Percentiles rank a stretch among this genome's conserved stretches.
These are phyloP conservation scores for Zalophus californianus DNA, from an alignment of 2,797 vertebrate genomes.

Conservation along the genomic window DNA sequence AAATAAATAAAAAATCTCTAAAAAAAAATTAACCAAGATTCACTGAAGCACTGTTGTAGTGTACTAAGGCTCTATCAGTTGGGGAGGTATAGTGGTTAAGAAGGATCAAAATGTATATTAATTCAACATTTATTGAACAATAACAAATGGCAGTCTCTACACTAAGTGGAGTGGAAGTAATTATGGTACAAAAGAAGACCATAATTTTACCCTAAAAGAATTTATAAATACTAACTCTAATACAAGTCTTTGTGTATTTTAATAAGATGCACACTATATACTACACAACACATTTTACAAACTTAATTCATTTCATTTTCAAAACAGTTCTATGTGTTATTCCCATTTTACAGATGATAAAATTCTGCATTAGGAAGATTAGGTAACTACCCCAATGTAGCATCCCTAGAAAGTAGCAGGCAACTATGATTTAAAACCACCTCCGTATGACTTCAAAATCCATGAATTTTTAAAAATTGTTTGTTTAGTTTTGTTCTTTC, in stretches of 20 bases:
- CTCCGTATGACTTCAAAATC: background rate
- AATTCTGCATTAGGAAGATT: background rate
- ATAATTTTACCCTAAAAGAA: background rate
- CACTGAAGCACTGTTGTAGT: background rate
- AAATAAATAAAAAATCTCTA: too few species aligned
- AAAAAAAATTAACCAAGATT: background rate
- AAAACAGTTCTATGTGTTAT: background rate
- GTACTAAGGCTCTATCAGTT: background rate
- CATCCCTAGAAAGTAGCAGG: background rate
- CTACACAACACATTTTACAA: background rate
- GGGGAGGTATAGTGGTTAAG: background rate
- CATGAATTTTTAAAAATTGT: background rate
- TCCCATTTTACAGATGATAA: background rate
- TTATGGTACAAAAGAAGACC: background rate
- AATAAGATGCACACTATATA: background rate
- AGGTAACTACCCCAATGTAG: background rate
- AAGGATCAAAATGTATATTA: background rate
- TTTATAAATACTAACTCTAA: constrained; percentile 13
- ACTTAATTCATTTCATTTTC: constrained; percentile 37
- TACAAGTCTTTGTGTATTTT: background rate
- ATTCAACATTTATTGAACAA: background rate
- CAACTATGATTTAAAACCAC: background rate
- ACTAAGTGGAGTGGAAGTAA: background rate
- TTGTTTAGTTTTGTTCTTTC: background rate
- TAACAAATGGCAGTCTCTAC: background rate